Evolutionary conservation across 2,888 invertebrate species (phyloP).

Genomic region (Parnassius mnemosyne): DNA sequence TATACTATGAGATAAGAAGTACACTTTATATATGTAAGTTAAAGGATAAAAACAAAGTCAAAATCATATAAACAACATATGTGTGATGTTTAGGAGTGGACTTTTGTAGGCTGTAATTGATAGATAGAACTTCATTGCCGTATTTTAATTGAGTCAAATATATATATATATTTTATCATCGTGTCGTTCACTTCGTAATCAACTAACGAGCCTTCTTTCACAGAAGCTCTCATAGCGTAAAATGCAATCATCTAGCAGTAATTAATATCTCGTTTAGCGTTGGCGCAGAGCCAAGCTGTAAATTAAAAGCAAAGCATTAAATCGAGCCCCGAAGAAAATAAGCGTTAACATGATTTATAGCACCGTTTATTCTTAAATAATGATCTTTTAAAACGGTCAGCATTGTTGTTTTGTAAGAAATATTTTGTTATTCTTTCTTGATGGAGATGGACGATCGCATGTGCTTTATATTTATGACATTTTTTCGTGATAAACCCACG

Average conservation of each 20-base stretch:
- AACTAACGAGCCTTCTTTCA: conserved; percentile 23
- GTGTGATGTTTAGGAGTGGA: too few species aligned
- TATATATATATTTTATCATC: conserved; percentile 1
- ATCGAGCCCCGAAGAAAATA: neutral
- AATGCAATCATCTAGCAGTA: conserved; percentile 20
- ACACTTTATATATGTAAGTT: too few species aligned
- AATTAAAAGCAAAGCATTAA: conserved; percentile 12
- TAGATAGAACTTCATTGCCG: too few species aligned
- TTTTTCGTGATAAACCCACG: too few species aligned
- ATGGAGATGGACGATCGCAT: too few species aligned
- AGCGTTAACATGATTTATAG: neutral
- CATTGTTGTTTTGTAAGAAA: neutral
- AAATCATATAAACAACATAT: too few species aligned
- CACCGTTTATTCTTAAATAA: neutral
- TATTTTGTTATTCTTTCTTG: too few species aligned
- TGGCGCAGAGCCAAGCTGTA: conserved; percentile 7
- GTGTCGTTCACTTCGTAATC: conserved; percentile 15
- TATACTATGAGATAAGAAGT: too few species aligned
- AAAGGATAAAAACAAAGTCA: too few species aligned
- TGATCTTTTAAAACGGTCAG: neutral
- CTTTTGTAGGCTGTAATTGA: too few species aligned
- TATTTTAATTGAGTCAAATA: neutral
- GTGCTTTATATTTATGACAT: too few species aligned
- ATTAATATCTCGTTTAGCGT: conserved; percentile 23
- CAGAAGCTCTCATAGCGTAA: conserved; percentile 5